Conservation (phyloP, 37 sponge, comb jelly and placozoan species). For the Diacarnus erythraeanus region DNA sequence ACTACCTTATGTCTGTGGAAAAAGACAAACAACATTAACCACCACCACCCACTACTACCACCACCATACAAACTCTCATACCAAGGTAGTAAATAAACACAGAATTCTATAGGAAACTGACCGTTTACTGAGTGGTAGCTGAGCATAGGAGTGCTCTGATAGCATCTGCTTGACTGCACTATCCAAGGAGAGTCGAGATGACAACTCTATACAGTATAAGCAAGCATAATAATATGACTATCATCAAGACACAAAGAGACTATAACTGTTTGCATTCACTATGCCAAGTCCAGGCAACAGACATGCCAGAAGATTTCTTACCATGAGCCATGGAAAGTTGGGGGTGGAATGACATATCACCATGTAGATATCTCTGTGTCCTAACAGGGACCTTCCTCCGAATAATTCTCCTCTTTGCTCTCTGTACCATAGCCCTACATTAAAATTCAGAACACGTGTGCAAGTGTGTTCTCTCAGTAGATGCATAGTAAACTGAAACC, state of each 20-base stretch:
- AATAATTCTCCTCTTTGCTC: background rate
- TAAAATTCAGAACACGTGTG: background rate
- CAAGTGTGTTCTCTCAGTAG: background rate
- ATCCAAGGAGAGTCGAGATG: conserved; percentile 33
- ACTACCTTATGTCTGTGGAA: conserved; percentile 9
- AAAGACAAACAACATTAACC: conserved; percentile 5
- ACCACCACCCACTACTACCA: conserved; percentile 40
- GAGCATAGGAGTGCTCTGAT: conserved; percentile 40
- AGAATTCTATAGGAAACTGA: no score
- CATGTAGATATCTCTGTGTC: background rate
- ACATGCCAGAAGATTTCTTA: background rate
- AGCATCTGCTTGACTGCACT: conserved; percentile 19
- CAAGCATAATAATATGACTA: no score
- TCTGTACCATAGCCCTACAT: background rate
- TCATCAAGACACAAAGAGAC: no score
- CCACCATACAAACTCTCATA: conserved; percentile 37
- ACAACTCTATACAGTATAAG: conserved; percentile 26
- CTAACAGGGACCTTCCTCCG: background rate
- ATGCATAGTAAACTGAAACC: background rate
- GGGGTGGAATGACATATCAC: background rate
- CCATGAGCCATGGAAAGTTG: conserved; percentile 5
- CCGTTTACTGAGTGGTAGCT: conserved; percentile 23
- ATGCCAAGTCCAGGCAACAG: background rate
- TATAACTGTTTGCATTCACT: background rate
- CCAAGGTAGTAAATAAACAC: no score